Evolutionary conservation across 2,113 vertebrate species (phyloP).

Genomic region (Pyrgilauda ruficollis): DNA sequence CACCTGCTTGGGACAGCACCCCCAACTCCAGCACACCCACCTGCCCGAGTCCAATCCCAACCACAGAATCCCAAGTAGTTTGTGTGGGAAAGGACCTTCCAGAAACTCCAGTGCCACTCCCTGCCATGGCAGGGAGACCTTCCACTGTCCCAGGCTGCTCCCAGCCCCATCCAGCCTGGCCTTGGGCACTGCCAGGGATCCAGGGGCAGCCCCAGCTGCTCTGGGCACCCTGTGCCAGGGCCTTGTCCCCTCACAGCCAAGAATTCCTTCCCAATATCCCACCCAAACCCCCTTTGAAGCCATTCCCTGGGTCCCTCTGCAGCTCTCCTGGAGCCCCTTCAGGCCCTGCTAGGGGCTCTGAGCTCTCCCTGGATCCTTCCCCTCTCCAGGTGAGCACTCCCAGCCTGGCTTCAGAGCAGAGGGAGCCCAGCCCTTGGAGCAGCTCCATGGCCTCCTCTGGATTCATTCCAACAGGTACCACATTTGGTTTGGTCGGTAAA

Average conservation of each 20-base stretch:
- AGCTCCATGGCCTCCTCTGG: rapidly evolving
- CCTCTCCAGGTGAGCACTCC: background rate
- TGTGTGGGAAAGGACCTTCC: background rate
- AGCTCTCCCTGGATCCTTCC: background rate
- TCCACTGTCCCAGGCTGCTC: rapidly evolving
- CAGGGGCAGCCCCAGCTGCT: background rate
- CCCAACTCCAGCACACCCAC: rapidly evolving
- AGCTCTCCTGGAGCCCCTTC: background rate
- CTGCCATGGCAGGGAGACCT: background rate
- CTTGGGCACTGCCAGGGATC: background rate
- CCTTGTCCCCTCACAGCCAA: rapidly evolving
- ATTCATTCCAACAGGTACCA: background rate
- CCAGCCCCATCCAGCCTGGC: background rate
- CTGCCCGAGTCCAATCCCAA: rapidly evolving
- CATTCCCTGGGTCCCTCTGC: background rate
- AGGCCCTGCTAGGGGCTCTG: background rate
- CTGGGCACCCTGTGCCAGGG: background rate
- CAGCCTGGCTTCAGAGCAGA: background rate
- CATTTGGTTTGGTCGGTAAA: background rate
- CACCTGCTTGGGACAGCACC: background rate
- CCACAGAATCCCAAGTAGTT: background rate
- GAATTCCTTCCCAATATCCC: background rate
- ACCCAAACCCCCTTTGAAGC: background rate
- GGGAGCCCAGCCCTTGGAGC: background rate
- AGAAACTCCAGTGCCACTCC: background rate